These are phyloP conservation scores for Athetis lepigone DNA, from an alignment of 2,888 invertebrate genomes.

Conservation along the genomic window DNA sequence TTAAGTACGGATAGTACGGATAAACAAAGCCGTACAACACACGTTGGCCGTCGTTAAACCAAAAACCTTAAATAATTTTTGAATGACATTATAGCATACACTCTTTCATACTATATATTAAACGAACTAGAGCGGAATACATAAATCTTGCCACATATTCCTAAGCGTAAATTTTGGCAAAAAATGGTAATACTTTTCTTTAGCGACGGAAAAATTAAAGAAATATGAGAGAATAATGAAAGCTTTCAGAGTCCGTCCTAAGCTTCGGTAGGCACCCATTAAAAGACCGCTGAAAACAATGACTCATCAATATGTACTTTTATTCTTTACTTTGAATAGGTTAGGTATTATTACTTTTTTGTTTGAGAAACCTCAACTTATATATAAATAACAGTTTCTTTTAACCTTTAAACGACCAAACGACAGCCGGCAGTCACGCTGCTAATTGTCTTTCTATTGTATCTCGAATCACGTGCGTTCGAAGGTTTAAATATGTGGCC, in stretches of 20 bases:
- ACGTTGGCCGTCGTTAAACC: constrained; percentile 32
- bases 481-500: too few relatives aligned
- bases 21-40: too few relatives aligned
- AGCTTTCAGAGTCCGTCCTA: constrained; percentile 26
- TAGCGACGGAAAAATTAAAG: constrained; percentile 34
- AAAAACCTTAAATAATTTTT: constrained; percentile 12
- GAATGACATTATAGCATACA: constrained; percentile 28
- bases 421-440: too few relatives aligned
- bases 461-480: too few relatives aligned
- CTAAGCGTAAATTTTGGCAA: constrained; percentile 30
- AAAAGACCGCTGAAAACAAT: constrained; percentile 29
- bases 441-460: too few relatives aligned
- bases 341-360: background rate
- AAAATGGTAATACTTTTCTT: constrained; percentile 38
- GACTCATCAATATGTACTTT: constrained; percentile 29
- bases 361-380: background rate
- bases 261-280: constrained; percentile 25
- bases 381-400: too few relatives aligned
- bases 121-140: constrained; percentile 19
- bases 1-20: too few relatives aligned
- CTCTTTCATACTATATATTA: constrained; percentile 31
- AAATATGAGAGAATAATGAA: constrained; percentile 39
- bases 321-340: constrained; percentile 13
- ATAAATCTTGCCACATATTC: constrained; percentile 51
- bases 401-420: too few relatives aligned